A percentile compares a stretch with the other conserved stretches of the same genome.
Evolutionary conservation across 2,113 vertebrate species (phyloP).

Genomic region (Varanus komodoensis): DNA sequence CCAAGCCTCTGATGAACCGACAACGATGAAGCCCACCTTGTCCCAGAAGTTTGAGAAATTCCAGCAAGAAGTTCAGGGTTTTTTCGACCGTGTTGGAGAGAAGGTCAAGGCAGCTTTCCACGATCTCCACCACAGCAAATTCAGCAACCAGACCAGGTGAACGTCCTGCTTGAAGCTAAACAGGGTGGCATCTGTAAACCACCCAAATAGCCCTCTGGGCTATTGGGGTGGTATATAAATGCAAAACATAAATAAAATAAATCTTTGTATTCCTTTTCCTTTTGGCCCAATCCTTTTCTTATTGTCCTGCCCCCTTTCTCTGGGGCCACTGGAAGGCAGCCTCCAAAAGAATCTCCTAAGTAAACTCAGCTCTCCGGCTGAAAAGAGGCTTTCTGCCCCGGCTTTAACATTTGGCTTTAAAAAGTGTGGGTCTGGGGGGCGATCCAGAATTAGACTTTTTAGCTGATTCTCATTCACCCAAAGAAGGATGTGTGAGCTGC

Average conservation of each 20-base stretch:
- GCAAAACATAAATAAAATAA: no score
- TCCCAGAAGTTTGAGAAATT: conserved; percentile 41
- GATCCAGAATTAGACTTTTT: no score
- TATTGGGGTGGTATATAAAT: no score
- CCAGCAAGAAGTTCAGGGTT: background rate
- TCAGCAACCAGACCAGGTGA: conserved; percentile 59
- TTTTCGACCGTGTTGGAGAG: conserved; percentile 10
- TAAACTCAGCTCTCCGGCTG: no score
- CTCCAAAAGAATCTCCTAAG: no score
- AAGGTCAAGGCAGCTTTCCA: conserved; percentile 20
- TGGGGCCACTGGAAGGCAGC: no score
- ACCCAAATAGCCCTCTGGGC: no score
- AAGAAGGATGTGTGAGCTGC: background rate
- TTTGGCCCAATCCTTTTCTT: no score
- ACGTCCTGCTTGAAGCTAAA: rapidly evolving
- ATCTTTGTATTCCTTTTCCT: no score
- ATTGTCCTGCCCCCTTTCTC: no score
- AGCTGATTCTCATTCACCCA: background rate
- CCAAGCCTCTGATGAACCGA: no score
- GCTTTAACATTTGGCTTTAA: background rate
- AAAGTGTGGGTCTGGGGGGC: background rate
- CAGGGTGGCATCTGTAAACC: no score
- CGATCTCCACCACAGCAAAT: conserved; percentile 21
- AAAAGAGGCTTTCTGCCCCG: background rate
- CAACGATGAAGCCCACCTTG: background rate